Base-by-base conservation (phyloP, 2,888 invertebrate genomes). In the Lutraria lutraria region DNA sequence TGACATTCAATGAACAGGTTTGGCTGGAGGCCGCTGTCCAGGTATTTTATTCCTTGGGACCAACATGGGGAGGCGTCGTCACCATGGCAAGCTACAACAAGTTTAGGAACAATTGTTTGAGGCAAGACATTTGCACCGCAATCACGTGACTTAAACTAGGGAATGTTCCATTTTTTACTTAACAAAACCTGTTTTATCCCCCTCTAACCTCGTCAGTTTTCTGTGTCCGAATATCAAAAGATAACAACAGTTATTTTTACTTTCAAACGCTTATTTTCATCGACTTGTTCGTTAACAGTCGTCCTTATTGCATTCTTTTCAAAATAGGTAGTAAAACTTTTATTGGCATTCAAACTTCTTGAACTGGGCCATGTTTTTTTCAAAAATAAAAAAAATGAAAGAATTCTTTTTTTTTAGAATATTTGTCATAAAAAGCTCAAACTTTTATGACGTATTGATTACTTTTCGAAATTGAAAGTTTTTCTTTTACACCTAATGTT, bases 11-110 rank as follows among this genome's bases (percentile, higher is more conserved):
- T 76, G 68, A 76, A 16, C 90, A 97, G 96, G 95, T 97, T 8
- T 97, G 97, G 97, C 94, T 95, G 56, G 96, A 96, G 79, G 97
- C 97, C 25, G 96, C 96, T 15, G 95, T 96, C 68, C 97, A 97
- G 90, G 96, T 97, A 6, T 97, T 97, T 92, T 97, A 96, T 92
- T 96, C 97, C 8, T 91, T 97, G 80, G 97, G 97, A 19, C 96
- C 97, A 68, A 96, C 95, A 8, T 96, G 96, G 95, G 96, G 96
- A 52, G 95, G 95, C 81, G 93, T 96, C 15, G 94, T 96, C 56
- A 95, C 96, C 15, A 96, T 96, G 96, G 92, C 96, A 43, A 95
- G 96, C 88, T 96, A 95, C 93, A 96, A 96, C 91, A 94, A 94
- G 87, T 95, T 96, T 93, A 93, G 93, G 83, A 95, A 95, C 93